Evolutionary conservation across 2,888 invertebrate genomes (phyloP), one percentile per base, ranked within the genome.

Genomic region (Apeira syringaria): DNA sequence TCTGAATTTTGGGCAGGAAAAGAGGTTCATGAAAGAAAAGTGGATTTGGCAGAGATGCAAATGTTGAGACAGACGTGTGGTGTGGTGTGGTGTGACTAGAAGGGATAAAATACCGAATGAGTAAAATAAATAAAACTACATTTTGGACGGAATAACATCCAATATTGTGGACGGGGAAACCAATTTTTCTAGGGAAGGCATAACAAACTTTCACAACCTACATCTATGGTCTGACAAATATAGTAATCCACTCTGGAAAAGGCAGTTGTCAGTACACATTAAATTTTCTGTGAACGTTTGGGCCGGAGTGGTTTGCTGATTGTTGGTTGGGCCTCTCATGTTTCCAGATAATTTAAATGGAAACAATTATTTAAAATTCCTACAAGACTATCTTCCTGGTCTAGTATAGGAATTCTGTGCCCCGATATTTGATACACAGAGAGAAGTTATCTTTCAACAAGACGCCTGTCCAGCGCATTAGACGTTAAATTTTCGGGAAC

Each of bases 401-500:
- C 18, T 18, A 5, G 4, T 18, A 4, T 3, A 5, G 18, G 18
- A 18, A 18, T 18, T 6, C 3, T 3, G 18, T 4, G 18, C 1
- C 3, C 18, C 18, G 5, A 18, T 26, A 26, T 26, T 26, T 4
- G 25, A 26, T 1, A 10, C 25, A 26, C 10, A 26, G 25, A 10
- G 12, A 11, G 27, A 27, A 13, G 7, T 27, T 2, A 27, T 27
- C n/a, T 44, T 44, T 22, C 43, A 47, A 10, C 36, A 43, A 39
- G 43, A 45, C 26, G 42, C 39, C 6, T 42, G 45, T 34, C 45
- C 45, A 29, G 49, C 38, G n/a, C 42, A 49, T 25, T 42, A 18
- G 31, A 30, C 31, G 2, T 25, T 41, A 28, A 37, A n/a, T 27
- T 43, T 46, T 2, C 36, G 46, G 18, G 30, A 46, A 33, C 29